Evolutionary conservation across 1,140 invertebrate genomes (phyloP).

Genomic region (Xylocopa sonorina): DNA sequence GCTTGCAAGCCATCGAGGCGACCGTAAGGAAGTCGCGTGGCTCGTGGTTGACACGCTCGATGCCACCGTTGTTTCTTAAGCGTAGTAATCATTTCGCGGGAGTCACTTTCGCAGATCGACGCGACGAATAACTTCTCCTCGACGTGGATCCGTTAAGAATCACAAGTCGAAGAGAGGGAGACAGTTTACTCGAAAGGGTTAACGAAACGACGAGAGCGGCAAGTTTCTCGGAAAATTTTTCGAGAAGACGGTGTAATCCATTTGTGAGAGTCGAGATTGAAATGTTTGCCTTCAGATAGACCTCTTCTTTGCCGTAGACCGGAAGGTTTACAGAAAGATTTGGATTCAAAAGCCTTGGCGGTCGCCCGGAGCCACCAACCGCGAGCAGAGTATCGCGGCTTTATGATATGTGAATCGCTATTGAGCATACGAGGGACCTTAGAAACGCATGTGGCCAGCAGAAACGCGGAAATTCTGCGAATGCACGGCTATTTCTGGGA

Average conservation of each 20-base stretch:
- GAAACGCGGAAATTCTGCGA: constrained; percentile 16
- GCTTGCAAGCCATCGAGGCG: not conserved
- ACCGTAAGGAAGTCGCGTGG: not conserved
- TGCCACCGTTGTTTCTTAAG: not conserved
- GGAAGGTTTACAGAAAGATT: not conserved
- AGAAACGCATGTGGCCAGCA: not conserved
- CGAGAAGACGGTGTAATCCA: not conserved
- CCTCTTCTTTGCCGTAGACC: not conserved
- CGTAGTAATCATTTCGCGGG: too few relatives aligned
- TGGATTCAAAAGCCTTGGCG: not conserved
- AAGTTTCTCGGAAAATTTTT: too few relatives aligned
- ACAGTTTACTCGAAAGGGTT: not conserved
- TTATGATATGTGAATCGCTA: not conserved
- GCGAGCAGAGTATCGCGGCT: not conserved
- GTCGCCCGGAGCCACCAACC: too few relatives aligned
- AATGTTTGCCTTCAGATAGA: not conserved
- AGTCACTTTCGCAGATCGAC: too few relatives aligned
- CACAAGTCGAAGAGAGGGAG: too few relatives aligned
- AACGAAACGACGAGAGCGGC: too few relatives aligned
- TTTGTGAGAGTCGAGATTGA: not conserved
- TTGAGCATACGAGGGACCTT: not conserved
- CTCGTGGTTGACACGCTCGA: not conserved
- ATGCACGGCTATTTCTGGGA: not conserved
- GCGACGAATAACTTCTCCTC: not conserved
- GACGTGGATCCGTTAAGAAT: not conserved